A percentile compares a stretch with the other conserved stretches of the same genome.
phyloP scores from a whole-genome alignment of 2,113 vertebrate species.

The Chloropsis cyanopogon region DNA sequence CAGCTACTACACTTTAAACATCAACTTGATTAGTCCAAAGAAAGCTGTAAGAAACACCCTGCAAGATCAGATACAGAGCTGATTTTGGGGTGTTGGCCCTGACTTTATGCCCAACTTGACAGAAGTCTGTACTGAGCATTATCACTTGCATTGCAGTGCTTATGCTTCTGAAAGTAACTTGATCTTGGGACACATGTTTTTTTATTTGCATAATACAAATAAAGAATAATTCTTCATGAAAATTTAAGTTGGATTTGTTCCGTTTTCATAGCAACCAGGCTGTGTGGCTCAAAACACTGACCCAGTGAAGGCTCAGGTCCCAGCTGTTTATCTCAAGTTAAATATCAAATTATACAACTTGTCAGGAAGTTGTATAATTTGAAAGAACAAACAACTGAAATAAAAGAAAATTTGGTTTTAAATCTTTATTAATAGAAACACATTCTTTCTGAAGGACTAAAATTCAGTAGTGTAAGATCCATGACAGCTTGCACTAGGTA shows the following conservation, averaged over 20 bases:
- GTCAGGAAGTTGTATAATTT: neutral
- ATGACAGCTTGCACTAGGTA: constrained; percentile 54
- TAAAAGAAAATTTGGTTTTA: constrained; percentile 52
- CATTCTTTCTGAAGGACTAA: constrained; percentile 64
- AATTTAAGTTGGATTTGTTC: neutral
- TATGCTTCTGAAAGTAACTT: neutral
- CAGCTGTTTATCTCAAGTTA: neutral
- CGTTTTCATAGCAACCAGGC: neutral
- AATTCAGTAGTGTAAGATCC: constrained; percentile 47
- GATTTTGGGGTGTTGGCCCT: neutral
- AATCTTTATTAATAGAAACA: constrained; percentile 80
- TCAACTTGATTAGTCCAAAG: neutral
- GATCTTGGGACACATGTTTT: neutral
- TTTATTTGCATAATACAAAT: constrained; percentile 33
- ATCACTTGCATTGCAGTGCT: neutral
- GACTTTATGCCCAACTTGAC: neutral
- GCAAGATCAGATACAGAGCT: neutral
- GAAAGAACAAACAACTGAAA: neutral
- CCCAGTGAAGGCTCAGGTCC: neutral
- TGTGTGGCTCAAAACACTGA: neutral
- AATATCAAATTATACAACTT: neutral
- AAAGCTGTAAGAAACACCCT: neutral
- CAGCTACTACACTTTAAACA: neutral
- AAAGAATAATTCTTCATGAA: constrained; percentile 29
- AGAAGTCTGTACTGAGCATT: neutral